These are phyloP conservation scores for Synanthedon andrenaeformis DNA, from an alignment of 2,888 invertebrate genomes.

Conservation along the genomic window DNA sequence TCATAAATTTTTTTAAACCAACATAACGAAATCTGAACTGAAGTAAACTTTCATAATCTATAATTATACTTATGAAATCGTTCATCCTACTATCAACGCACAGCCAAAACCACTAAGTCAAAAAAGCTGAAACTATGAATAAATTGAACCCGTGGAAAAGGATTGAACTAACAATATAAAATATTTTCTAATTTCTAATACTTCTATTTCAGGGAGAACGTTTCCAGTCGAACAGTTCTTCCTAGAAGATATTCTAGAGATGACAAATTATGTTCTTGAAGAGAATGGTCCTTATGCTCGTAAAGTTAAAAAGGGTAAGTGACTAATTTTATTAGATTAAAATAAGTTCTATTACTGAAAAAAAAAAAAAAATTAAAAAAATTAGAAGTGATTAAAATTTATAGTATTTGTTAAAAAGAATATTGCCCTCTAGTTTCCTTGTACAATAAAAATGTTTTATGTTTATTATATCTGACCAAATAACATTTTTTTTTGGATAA, in stretches of 20 bases:
- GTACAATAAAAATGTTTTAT: not conserved
- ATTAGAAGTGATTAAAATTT: too few species aligned
- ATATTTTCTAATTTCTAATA: not conserved
- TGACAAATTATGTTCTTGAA: slow-evolving; percentile 55
- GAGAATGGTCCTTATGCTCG: slow-evolving; percentile 72
- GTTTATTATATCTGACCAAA: too few species aligned
- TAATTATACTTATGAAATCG: too few species aligned
- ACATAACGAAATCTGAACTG: too few species aligned
- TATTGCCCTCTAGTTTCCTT: not conserved
- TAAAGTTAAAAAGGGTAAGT: slow-evolving; percentile 72
- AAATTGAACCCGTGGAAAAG: too few species aligned
- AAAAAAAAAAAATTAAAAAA: too few species aligned
- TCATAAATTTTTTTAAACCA: too few species aligned
- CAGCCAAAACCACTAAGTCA: too few species aligned
- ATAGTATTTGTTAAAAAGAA: not conserved
- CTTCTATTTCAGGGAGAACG: slow-evolving; percentile 76
- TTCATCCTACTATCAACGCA: too few species aligned
- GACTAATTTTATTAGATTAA: not conserved
- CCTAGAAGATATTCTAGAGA: slow-evolving; percentile 84
- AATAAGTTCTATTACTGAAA: not conserved
- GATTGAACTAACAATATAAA: not conserved
- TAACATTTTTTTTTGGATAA: too few species aligned
- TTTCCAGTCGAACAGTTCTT: slow-evolving; percentile 86
- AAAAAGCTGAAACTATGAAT: too few species aligned
- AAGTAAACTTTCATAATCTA: too few species aligned